These are phyloP conservation scores for Tetramorium alpestre DNA, from an alignment of 1,140 invertebrate species.

Conservation along the genomic window DNA sequence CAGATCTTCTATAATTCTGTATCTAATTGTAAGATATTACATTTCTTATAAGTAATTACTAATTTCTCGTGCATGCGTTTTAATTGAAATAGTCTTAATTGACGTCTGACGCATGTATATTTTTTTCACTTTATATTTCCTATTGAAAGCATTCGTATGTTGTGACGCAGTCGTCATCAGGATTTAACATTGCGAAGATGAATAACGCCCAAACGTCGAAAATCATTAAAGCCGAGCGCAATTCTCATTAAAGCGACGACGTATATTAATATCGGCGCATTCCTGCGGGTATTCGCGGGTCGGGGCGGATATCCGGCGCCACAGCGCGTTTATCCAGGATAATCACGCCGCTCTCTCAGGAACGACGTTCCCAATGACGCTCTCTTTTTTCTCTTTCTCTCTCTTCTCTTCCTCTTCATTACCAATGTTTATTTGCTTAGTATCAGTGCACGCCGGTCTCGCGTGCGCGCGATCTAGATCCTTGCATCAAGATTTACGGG, in stretches of 20 bases:
- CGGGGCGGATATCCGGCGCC: slow-evolving; percentile 8
- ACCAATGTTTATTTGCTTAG: slow-evolving; percentile 50
- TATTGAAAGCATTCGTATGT: neutral
- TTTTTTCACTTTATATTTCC: neutral
- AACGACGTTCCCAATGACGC: slow-evolving; percentile 7
- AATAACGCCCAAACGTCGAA: slow-evolving; percentile 10
- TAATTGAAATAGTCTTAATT: neutral
- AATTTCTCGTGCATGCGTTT: neutral
- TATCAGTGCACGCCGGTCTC: slow-evolving; percentile 6
- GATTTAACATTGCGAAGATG: neutral
- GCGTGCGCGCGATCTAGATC: slow-evolving; percentile 48
- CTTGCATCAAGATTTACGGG: slow-evolving; percentile 41
- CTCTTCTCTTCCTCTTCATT: slow-evolving; percentile 9
- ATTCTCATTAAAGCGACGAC: slow-evolving; percentile 29
- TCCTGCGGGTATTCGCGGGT: neutral
- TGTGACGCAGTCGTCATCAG: neutral
- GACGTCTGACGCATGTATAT: neutral
- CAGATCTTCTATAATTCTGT: too few relatives aligned
- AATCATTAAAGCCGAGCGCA: slow-evolving; percentile 26
- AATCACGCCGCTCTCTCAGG: slow-evolving; percentile 31
- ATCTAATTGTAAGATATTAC: too few relatives aligned
- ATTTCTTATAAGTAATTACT: neutral
- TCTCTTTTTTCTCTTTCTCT: neutral
- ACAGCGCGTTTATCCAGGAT: slow-evolving; percentile 24
- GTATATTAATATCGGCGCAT: slow-evolving; percentile 26